Evolutionary conservation across 23 tunicate species (phyloP), one percentile per base, ranked within the genome.

Genomic region (Halocynthia roretzi): DNA sequence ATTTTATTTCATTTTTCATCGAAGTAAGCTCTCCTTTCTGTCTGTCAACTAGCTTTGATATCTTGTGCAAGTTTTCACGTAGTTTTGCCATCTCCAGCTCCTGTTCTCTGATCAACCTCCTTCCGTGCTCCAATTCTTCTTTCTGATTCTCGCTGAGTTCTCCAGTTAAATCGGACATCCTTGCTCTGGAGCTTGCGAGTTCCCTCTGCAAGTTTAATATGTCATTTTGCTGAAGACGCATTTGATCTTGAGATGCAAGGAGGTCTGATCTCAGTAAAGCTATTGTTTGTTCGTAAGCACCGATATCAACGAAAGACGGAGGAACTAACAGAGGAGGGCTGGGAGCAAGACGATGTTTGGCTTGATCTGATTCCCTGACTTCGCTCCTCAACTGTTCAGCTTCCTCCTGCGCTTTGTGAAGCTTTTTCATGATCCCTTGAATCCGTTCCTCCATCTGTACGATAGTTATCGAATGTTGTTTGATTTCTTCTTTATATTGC

Each of bases 81-180:
- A 80, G 8, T 11, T 84, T 56, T 68, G 84, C 83, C 6, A 76
- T 50, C 68, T 92, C 98, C 7, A 86, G 21, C 71, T 92, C 89
- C 49, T 80, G 84, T 8, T 92, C 72, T 68, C 89, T 82, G 22
- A 89, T 76, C 6, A 67, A 66, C 19, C 76, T 78, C 50, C 87
- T 92, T 23, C 50, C 77, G 18, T 73, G 72, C 70, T 92, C 98
- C 57, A 92, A 71, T 66, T 92, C 89, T 68, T 77, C 76, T 61
- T 92, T 92, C 63, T 73, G 78, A 5, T 85, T 78, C 69, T 92
- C 98, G 80, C 92, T 86, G 50, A 92, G 67, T 53, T 86, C 92
- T 8, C 98, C 98, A 5, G 80, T 85, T 87, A 92, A 82, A 74
- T 92, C 98, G 0, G 98, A 92, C n/a, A 92, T 72, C 0, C 92